Percentiles rank a stretch among this genome's conserved stretches.
phyloP scores from a whole-genome alignment of 1,140 invertebrate genomes.

The Antheraea mylitta region DNA sequence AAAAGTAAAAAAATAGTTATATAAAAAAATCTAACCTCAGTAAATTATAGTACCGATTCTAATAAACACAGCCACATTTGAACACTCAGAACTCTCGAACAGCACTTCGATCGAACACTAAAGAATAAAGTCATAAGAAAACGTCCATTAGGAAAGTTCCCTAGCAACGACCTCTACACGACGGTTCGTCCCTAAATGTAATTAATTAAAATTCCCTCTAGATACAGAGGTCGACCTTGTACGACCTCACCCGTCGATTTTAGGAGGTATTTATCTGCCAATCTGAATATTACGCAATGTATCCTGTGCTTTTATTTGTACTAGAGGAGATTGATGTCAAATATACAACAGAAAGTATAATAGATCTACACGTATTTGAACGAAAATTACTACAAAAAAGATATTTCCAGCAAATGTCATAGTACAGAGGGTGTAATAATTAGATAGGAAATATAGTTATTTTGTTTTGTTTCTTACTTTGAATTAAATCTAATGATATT shows the following conservation, averaged over 20 bases:
- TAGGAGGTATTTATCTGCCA: slow-evolving; percentile 3
- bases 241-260: neutral
- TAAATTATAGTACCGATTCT: too few relatives aligned
- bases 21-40: neutral
- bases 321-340: neutral
- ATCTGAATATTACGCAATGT: neutral
- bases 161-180: slow-evolving; percentile 7
- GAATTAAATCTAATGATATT: too few relatives aligned
- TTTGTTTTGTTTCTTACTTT: too few relatives aligned
- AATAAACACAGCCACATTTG: neutral
- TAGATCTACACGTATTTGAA: too few relatives aligned
- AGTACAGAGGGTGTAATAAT: too few relatives aligned
- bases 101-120: neutral
- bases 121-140: neutral
- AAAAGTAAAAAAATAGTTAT: too few relatives aligned
- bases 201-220: slow-evolving; percentile 13
- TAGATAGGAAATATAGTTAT: too few relatives aligned
- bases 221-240: slow-evolving; percentile 8
- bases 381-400: too few relatives aligned
- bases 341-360: too few relatives aligned
- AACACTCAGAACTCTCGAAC: neutral
- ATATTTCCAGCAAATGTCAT: too few relatives aligned
- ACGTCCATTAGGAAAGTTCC: neutral
- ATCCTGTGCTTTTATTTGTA: neutral
- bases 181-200: slow-evolving; percentile 9